Evolutionary conservation across 2,888 invertebrate species (phyloP), one percentile per base, ranked within the genome.

Genomic region (Mechanitis messenoides): DNA sequence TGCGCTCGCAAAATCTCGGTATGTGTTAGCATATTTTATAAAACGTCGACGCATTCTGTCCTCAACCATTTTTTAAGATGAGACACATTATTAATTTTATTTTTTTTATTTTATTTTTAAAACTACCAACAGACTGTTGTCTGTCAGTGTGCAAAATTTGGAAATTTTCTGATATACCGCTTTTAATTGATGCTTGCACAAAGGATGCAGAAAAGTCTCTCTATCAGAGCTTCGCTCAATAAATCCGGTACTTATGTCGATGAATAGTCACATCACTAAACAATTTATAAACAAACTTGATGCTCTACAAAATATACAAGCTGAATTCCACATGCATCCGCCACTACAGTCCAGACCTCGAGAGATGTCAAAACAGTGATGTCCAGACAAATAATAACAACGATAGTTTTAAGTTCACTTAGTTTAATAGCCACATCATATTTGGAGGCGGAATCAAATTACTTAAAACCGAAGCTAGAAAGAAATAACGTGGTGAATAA

Each of bases 401-500:
- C 76, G 64, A 74, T 78, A 69, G 58, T 80, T n/a, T 50, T 77
- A 1, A 61, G 70, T 11, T 65, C 69, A 46, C 63, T 74, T 31
- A 65, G 63, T 2, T 12, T 69, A 2, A 65, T 73, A n/a, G 42
- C 63, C 0, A 62, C 73, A 3, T 66, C 67, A 3, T 78, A 66
- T 54, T 65, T 83, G 35, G 70, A 73, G 6, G 71, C 70, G 0
- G 77, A 80, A 59, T 31, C 68, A 0, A 78, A 77, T 50, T 78
- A 67, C 56, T 63, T 71, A 0, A 82, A 74, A 20, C 78, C 81
- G 0, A 79, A 72, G 46, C 59, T 79, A 12, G 85, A 87, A 12
- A 70, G 79, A n/a, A 85, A 81, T 58, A 88, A 83, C 53, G 70
- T 84, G 0, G 68, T 88, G 0, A 88, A 85, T 55, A 87, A 85